These are phyloP conservation scores for Dipodomys merriami DNA, from an alignment of 2,113 vertebrate genomes.

Conservation along the genomic window DNA sequence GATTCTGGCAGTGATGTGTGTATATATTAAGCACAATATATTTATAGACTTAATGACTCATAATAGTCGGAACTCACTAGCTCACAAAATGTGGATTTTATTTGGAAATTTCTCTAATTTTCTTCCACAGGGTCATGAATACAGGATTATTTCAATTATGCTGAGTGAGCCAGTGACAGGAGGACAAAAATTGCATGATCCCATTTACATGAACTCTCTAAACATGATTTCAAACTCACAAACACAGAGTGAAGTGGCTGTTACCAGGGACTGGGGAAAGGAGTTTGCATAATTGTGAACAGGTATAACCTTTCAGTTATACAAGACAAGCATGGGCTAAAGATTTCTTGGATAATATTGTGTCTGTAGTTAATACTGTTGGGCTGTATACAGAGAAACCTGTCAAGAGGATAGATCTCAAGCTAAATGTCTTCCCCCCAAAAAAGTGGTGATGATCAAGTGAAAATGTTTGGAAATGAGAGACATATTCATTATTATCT, in stretches of 20 bases:
- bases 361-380: not conserved
- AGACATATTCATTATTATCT: not conserved
- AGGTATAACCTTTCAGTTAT: not conserved
- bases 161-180: not conserved
- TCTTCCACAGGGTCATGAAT: not conserved
- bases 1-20: no score
- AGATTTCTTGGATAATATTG: not conserved
- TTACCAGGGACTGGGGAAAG: no score
- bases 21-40: no score
- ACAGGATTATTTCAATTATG: not conserved
- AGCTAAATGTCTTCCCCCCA: not conserved
- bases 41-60: no score
- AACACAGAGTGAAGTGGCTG: not conserved
- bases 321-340: not conserved
- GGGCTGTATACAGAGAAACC: not conserved
- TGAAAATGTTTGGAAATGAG: not conserved
- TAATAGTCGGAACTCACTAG: no score
- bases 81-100: no score
- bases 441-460: no score
- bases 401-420: not conserved
- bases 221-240: not conserved
- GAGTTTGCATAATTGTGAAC: not conserved
- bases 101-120: no score
- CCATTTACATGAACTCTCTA: not conserved
- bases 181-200: not conserved